Evolutionary conservation across 2,888 invertebrate species (phyloP), one percentile per base, ranked within the genome.

Genomic region (Thumatha senex): DNA sequence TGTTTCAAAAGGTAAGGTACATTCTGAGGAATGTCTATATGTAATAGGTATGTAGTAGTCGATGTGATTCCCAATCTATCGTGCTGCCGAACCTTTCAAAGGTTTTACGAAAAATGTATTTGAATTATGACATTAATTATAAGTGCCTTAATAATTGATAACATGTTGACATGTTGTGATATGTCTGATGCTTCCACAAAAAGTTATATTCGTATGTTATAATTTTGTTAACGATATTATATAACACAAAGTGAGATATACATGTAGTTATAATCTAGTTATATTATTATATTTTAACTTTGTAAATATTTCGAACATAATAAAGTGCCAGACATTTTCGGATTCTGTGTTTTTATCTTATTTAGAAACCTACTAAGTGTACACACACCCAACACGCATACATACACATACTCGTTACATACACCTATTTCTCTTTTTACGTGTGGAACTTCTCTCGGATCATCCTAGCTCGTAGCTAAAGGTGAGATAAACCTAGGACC

Each of bases 321-420:
- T 86, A 89, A 88, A 88, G 85, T 88, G 88, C 86, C 89, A 87
- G 82, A 86, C 67, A 74, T 76, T 79, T 79, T 80, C 76, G 72
- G 64, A 71, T 69, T 61, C 42, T 36, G 43, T 58, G 51, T 58
- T 39, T 49, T 29, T 7, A n/a, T 35, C 13, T 35, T 2, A 7
- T 43, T 34, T 13, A 4, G 7, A 1, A 2, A 5, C 5, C 30
- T 10, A 29, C 8, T 13, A 3, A 11, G 10, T 10, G 11, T 3
- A 3, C 11, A n/a, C n/a, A n/a, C n/a, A n/a, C n/a, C n/a, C n/a
- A n/a, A n/a, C n/a, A n/a, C n/a, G n/a, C n/a, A n/a, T n/a, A n/a
- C n/a, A n/a, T n/a, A n/a, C n/a, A n/a, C n/a, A n/a, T n/a, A n/a
- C n/a, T n/a, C n/a, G n/a, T n/a, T n/a, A n/a, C n/a, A n/a, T n/a